Percentiles rank a stretch among this genome's conserved stretches.
Conservation (phyloP, 2,113 vertebrate species). For the Pluvialis apricaria region DNA sequence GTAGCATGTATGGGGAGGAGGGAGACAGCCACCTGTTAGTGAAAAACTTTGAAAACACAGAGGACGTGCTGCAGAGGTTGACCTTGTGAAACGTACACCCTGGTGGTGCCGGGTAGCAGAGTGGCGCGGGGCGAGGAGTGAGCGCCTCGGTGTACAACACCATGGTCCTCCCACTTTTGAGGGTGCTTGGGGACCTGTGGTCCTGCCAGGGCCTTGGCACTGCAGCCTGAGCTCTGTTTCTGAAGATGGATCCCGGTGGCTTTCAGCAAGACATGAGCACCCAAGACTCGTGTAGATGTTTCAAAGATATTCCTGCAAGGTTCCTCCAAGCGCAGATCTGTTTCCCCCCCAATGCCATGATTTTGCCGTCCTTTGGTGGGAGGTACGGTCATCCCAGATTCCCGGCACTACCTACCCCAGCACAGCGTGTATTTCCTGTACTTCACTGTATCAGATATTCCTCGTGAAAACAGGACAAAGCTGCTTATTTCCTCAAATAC, state of each 20-base stretch:
- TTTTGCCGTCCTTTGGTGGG: not conserved
- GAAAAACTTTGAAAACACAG: conserved; percentile 31
- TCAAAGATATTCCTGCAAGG: not conserved
- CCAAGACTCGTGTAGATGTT: not conserved
- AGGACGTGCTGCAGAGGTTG: not conserved
- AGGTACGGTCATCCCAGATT: fast-evolving
- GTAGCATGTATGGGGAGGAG: not conserved
- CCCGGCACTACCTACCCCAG: not conserved
- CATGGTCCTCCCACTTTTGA: not conserved
- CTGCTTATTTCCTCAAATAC: not conserved
- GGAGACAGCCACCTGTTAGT: conserved; percentile 30
- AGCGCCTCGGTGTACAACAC: fast-evolving
- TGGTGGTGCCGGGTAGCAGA: fast-evolving
- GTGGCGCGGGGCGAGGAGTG: not conserved
- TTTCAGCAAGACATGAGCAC: not conserved
- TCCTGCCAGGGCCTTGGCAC: not conserved
- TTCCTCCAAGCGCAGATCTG: not conserved
- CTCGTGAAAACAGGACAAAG: not conserved
- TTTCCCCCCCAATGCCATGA: fast-evolving
- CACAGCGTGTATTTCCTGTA: not conserved
- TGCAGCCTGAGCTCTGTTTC: not conserved
- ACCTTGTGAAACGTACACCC: not conserved
- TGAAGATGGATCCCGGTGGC: not conserved
- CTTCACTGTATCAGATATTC: not conserved
- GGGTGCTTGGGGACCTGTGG: too few relatives aligned